Evolutionary conservation across 2,113 vertebrate species (phyloP), one percentile per base, ranked within the genome.

Genomic region (Xenopus laevis): DNA sequence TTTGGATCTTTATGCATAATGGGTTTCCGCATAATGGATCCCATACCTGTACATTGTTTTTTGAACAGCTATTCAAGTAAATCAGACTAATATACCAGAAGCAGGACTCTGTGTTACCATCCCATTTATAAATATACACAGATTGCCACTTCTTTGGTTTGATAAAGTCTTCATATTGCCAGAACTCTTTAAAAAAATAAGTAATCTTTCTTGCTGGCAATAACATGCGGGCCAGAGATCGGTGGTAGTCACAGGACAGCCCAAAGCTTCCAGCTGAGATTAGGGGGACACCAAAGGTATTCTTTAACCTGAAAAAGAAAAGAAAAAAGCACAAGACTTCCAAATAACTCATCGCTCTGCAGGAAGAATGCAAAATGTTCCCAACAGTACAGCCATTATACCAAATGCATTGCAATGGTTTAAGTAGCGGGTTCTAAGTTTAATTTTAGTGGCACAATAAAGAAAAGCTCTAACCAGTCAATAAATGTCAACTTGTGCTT

Each of bases 221-320:
- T 84, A 99, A 86, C 72, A 98, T 84, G 53, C 97, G 91, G 4
- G 92, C 95, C 80, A 99, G 79, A 65, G 92, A 94, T 69, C 86
- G 86, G 79, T 95, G 95, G 71, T 89, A 92, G 89, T 99, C 93
- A 84, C 97, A 99, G 0, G 97, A 95, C 69, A 98, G 79, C 44
- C 97, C 97, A 63, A 98, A 99, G 83, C 96, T 99, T 80, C 96
- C 97, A 13, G 95, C 94, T 18, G 97, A 98, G 86, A 99, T 95
- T 82, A 97, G 82, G 55, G 97, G 95, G 45, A 94, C 88, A 77
- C 83, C 91, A 84, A 94, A 81, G 53, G 87, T 69, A 13, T 90
- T 89, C 52, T 93, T 90, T 65, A 95, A 87, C 82, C 92, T 93
- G 79, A 79, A 87, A 53, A 65, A 79, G 80, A 83, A 68, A 80